phyloP scores from a whole-genome alignment of 53 echinoderm and acorn worm species.

The Mesocentrotus franciscanus region DNA sequence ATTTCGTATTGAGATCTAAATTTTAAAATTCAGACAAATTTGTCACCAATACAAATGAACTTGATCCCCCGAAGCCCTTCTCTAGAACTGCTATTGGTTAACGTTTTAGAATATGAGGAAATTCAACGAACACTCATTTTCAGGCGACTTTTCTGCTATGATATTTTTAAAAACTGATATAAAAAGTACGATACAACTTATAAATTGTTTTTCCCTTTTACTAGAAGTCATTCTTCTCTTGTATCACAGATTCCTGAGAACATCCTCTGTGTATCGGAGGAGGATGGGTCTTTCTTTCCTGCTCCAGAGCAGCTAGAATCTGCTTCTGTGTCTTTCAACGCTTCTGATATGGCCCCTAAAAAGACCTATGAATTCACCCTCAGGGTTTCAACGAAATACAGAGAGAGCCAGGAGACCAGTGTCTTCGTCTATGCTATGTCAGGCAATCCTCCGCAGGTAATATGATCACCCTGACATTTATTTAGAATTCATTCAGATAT shows the following conservation, averaged over 20 bases:
- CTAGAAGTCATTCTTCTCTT: background rate
- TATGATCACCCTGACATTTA: background rate
- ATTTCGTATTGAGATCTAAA: too few species aligned
- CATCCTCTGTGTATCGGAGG: constrained; percentile 62
- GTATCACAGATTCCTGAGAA: constrained; percentile 73
- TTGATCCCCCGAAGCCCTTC: too few species aligned
- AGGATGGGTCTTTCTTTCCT: constrained; percentile 64
- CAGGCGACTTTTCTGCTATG: too few species aligned
- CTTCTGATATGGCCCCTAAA: constrained; percentile 67
- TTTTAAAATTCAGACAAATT: too few species aligned
- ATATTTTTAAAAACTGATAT: too few species aligned
- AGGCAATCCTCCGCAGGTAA: constrained; percentile 83
- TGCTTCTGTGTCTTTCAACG: constrained; percentile 67
- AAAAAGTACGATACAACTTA: background rate
- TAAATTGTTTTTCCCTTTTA: background rate
- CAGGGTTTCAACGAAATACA: constrained; percentile 15
- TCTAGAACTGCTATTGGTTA: too few species aligned
- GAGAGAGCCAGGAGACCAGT: constrained; percentile 62
- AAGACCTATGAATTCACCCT: constrained; percentile 81
- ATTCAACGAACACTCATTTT: too few species aligned
- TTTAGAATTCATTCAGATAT: too few species aligned
- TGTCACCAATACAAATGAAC: too few species aligned
- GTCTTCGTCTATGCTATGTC: constrained; percentile 70
- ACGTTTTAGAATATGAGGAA: too few species aligned
- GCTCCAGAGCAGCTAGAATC: constrained; percentile 59